Evolutionary conservation across 1,140 invertebrate genomes (phyloP), one percentile per base, ranked within the genome.

Genomic region (Bombus vancouverensis): DNA sequence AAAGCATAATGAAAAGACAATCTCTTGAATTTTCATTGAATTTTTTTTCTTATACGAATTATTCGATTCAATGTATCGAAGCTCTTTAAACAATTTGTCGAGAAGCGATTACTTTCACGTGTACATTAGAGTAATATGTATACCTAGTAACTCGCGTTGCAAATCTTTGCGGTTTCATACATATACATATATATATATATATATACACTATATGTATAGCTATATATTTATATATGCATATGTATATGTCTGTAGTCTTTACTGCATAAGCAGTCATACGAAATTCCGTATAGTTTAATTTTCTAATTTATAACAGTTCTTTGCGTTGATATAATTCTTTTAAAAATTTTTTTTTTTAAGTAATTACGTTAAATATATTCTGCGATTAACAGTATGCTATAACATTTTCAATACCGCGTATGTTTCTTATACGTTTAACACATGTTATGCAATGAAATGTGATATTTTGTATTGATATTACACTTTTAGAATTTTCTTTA

Each of bases 241-340:
- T 44, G 8, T 77, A 42, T 62, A 39, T 28, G n/a, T n/a, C 9
- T 39, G n/a, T 78, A 65, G 15, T 22, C 25, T n/a, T 53, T 57
- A 71, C 68, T 39, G 65, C 77, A 78, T n/a, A 77, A 76, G 47
- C 44, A 37, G n/a, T 59, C 37, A 44, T 79, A 72, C 59, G 47
- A 78, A 59, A 47, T 5, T 44, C 25, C 6, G n/a, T 81, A 62
- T 34, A 71, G 62, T 68, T 75, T 68, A 70, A 39, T 28, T 79
- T 47, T 81, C 47, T 81, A 72, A 72, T 18, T 68, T 42, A 25
- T 39, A 25, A 57, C 25, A 68, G 18, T 34, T 68, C 34, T 68
- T 68, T 25, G 37, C 10, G n/a, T 37, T 9, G 39, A 68, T 47
- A n/a, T 32, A 25, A 53, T 47, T 28, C 68, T 34, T 68, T 79